Evolutionary conservation across 1,140 invertebrate genomes (phyloP), one percentile per base, ranked within the genome.

Genomic region (Achroia grisella): DNA sequence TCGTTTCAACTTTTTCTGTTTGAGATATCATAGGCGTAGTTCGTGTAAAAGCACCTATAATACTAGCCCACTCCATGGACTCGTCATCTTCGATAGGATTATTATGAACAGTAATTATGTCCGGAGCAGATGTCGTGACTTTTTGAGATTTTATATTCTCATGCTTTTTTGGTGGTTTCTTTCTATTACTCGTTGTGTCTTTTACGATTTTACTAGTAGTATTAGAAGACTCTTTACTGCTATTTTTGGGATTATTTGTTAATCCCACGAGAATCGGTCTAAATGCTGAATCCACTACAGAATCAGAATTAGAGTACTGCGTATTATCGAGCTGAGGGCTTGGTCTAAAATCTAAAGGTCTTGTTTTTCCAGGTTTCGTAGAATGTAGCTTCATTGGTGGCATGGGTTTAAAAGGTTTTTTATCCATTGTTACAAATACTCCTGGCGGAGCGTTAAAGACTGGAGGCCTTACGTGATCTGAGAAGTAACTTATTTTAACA

Each of bases 381-480:
- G 44, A 37, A n/a, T 71, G 62, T 8, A 53, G 29, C 12, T 79
- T 82, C 34, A 85, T 39, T 8, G 81, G 81, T n/a, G 81, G 81
- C 69, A 85, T 69, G 1, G 81, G 81, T 41, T 82, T 85, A 31
- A 85, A 85, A n/a, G 81, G 77, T 36, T 85, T 85, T 39, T 82
- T 85, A 44, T 85, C 81, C 81, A 82, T 81, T 4, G 75, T 81
- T 1, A 76, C 73, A 35, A 85, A 85, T 1, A 85, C 72, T 30
- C 81, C 81, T 4, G 78, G 81, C 1, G 78, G 81, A 17, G 81
- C 75, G 52, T 79, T 85, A 37, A 73, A 82, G 11, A 85, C 59
- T 9, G 76, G 78, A 8, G 77, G 81, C 39, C 81, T 67, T 30
- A 82, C 51, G 13, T 73, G 67, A 5, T 82, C 77, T 11, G 71